Percentiles rank a stretch among this genome's conserved stretches.
Evolutionary conservation across 2,113 vertebrate species (phyloP).

Genomic region (Philantomba maxwellii): DNA sequence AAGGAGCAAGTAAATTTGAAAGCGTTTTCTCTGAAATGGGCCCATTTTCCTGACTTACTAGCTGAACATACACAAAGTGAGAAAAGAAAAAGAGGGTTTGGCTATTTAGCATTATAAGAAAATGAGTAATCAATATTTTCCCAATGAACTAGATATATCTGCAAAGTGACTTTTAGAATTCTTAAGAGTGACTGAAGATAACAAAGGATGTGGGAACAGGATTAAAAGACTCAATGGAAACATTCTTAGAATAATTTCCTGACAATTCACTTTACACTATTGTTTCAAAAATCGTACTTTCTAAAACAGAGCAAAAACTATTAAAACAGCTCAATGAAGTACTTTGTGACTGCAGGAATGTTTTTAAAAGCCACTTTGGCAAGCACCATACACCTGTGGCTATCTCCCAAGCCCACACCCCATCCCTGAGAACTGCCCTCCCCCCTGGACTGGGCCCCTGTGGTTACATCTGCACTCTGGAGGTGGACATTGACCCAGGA

Average conservation of each 20-base stretch:
- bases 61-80: background rate
- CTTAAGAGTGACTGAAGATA: background rate
- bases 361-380: background rate
- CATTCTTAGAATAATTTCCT: background rate
- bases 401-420: accelerated
- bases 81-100: background rate
- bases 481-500: background rate
- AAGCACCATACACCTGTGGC: background rate
- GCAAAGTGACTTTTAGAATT: background rate
- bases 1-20: background rate
- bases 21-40: background rate
- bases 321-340: background rate
- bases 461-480: background rate
- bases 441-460: background rate
- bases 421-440: background rate
- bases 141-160: background rate
- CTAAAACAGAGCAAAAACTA: background rate
- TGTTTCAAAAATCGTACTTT: background rate
- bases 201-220: background rate
- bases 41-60: background rate
- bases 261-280: background rate
- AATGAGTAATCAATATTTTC: background rate
- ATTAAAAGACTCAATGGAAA: background rate
- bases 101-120: background rate
- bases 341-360: background rate